phyloP scores from a whole-genome alignment of 2,888 invertebrate species.

The Tipula vernalis region DNA sequence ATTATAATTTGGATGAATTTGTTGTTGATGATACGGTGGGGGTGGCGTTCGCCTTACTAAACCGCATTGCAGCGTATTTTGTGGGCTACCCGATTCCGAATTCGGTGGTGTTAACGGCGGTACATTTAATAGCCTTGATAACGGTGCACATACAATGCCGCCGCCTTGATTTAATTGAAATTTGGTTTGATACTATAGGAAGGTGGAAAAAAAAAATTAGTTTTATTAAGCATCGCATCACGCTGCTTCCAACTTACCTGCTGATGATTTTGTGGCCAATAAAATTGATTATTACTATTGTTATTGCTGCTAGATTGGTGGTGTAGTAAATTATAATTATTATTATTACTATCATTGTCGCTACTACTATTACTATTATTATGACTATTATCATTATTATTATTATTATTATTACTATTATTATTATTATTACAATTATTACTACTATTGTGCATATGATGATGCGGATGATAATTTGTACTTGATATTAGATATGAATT shows the following conservation, averaged over 20 bases:
- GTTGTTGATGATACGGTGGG: conserved; percentile 49
- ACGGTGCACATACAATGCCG: conserved; percentile 21
- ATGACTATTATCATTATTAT: conserved; percentile 28
- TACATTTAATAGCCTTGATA: conserved; percentile 59
- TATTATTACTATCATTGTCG: conserved; percentile 15
- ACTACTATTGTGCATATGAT: conserved; percentile 17
- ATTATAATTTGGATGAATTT: conserved; percentile 32
- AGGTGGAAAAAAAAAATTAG: not conserved
- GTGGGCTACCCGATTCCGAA: conserved; percentile 77
- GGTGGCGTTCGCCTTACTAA: conserved; percentile 60
- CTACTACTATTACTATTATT: conserved; percentile 14
- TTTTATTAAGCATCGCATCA: not conserved
- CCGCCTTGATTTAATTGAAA: conserved; percentile 19
- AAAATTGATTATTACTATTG: conserved; percentile 27
- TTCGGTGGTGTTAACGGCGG: conserved; percentile 78
- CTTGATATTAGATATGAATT: conserved; percentile 19
- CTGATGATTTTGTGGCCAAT: conserved; percentile 32
- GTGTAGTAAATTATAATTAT: conserved; percentile 18
- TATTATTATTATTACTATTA: conserved; percentile 26
- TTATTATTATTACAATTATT: conserved; percentile 21
- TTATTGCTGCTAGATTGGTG: conserved; percentile 13
- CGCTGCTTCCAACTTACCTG: conserved; percentile 26
- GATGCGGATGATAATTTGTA: conserved; percentile 22
- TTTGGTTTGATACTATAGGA: not conserved
- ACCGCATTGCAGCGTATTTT: conserved; percentile 49